A percentile compares a stretch with the other conserved stretches of the same genome.
Evolutionary conservation across 2,888 invertebrate species (phyloP).

Genomic region (Tridacna crocea): DNA sequence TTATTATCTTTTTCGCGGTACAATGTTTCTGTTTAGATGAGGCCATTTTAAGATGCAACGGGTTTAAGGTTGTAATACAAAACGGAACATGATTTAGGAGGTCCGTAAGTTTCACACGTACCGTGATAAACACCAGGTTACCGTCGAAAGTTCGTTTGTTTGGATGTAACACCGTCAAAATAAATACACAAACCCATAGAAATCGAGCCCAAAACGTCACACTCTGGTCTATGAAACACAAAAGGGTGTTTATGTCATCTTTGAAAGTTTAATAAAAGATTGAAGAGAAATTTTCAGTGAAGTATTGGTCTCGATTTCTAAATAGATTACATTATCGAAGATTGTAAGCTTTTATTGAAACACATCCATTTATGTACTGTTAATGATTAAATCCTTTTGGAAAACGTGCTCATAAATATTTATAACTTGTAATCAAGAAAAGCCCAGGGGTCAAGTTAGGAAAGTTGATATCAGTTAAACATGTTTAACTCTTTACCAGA

Average conservation of each 20-base stretch:
- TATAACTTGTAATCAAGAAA: constrained; percentile 10
- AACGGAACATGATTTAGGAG: not conserved
- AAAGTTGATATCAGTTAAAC: too few species aligned
- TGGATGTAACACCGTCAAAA: constrained; percentile 7
- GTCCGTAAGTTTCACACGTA: constrained; percentile 15
- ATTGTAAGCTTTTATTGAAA: not conserved
- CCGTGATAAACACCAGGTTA: constrained; percentile 6
- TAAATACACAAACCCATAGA: not conserved
- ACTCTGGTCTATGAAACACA: not conserved
- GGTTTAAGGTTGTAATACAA: too few species aligned
- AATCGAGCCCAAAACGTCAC: not conserved
- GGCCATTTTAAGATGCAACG: too few species aligned
- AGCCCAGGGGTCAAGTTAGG: too few species aligned
- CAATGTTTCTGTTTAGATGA: too few species aligned
- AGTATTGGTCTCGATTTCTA: too few species aligned
- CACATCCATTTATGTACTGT: constrained; percentile 12
- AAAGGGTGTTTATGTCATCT: constrained; percentile 4
- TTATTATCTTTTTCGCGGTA: too few species aligned
- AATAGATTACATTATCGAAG: too few species aligned
- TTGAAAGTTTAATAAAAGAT: not conserved
- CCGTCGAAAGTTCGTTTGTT: constrained; percentile 7
- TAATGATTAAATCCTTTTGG: constrained; percentile 9
- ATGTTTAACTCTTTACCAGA: too few species aligned
- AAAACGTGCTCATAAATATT: constrained; percentile 14
- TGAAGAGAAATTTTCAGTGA: too few species aligned